These are phyloP conservation scores for Anagrus nilaparvatae DNA, from an alignment of 1,140 invertebrate species.

Conservation along the genomic window DNA sequence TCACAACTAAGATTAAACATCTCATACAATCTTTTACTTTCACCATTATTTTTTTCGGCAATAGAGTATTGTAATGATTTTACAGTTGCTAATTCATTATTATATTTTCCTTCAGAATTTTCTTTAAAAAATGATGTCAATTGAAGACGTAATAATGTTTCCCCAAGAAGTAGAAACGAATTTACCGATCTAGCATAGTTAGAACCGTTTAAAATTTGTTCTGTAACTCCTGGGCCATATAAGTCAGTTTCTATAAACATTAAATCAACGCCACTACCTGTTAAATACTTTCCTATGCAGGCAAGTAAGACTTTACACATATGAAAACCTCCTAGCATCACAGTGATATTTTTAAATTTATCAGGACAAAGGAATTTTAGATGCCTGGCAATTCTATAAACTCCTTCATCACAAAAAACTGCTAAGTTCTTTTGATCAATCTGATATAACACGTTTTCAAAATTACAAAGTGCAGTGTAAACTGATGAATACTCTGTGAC, in stretches of 20 bases:
- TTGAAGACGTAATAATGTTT: conserved; percentile 12
- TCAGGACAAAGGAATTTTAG: not conserved
- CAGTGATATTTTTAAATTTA: not conserved
- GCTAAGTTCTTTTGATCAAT: not conserved
- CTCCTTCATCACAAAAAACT: conserved; percentile 1
- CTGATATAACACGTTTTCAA: not conserved
- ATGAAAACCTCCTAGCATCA: conserved; percentile 13
- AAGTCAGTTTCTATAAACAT: conserved; percentile 11
- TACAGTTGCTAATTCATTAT: not conserved
- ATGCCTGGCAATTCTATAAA: not conserved
- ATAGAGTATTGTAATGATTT: not conserved
- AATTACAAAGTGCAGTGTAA: conserved; percentile 4
- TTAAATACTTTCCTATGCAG: conserved; percentile 13
- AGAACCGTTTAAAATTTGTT: conserved; percentile 13
- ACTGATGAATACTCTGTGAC: not conserved
- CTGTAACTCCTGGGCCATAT: too few species aligned
- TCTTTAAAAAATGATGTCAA: conserved; percentile 8
- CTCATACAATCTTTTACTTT: not conserved
- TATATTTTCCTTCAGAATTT: too few species aligned
- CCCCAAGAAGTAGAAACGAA: conserved; percentile 3
- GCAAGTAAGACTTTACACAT: conserved; percentile 7
- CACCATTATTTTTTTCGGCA: not conserved
- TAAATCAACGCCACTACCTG: conserved; percentile 14
- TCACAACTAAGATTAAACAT: not conserved
- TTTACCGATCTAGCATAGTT: conserved; percentile 13